Evolutionary conservation across 2,797 vertebrate species (phyloP).

Genomic region (Pipistrellus pipistrellus): DNA sequence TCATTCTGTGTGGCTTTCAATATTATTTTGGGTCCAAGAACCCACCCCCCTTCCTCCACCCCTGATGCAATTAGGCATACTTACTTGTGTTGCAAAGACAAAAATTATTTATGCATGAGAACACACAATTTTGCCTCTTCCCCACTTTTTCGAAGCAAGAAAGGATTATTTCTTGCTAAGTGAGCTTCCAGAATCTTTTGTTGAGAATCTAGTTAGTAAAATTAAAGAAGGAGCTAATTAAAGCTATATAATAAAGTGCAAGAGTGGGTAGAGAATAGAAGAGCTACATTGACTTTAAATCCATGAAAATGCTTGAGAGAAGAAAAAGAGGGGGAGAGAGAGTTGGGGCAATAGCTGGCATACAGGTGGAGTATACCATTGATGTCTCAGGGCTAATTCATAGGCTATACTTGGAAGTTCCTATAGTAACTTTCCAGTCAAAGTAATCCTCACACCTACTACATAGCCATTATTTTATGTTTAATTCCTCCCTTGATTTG

Average conservation of each 20-base stretch:
- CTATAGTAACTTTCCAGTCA: not conserved
- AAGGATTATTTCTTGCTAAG: constrained; percentile 58
- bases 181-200: constrained; percentile 48
- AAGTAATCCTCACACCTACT: not conserved
- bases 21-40: constrained; percentile 55
- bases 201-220: constrained; percentile 66
- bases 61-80: constrained; percentile 60
- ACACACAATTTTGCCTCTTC: constrained; percentile 62
- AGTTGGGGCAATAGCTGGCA: not conserved
- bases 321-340: not conserved
- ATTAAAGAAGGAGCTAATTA: constrained; percentile 69
- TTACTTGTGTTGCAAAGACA: constrained; percentile 49
- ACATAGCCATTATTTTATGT: not conserved
- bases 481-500: not conserved
- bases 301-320: not conserved
- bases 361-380: not conserved
- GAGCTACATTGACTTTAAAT: not conserved
- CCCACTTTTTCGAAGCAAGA: not conserved
- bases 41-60: not conserved
- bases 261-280: not conserved
- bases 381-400: not conserved
- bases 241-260: constrained; percentile 31
- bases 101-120: constrained; percentile 66
- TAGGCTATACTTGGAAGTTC: not conserved
- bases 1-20: not conserved